Evolutionary conservation across 1,140 invertebrate genomes (phyloP).

Genomic region (Leptestheria dahalacensis): DNA sequence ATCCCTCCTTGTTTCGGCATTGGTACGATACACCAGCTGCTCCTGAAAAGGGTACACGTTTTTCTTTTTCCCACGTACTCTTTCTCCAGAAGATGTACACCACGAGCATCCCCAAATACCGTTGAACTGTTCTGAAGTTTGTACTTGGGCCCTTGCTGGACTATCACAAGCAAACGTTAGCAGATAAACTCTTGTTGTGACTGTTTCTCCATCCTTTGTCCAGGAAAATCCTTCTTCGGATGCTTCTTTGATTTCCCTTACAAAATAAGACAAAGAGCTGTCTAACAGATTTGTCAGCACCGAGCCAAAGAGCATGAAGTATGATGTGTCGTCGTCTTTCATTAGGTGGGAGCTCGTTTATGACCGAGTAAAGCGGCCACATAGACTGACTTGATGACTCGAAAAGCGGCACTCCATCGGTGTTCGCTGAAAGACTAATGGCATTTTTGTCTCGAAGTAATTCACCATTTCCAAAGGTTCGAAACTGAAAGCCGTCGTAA

Average conservation of each 20-base stretch:
- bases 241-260: background rate
- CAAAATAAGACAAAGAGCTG: background rate
- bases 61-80: background rate
- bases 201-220: background rate
- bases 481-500: background rate
- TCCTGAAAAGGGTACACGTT: background rate
- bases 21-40: background rate
- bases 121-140: conserved; percentile 2
- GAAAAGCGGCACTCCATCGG: background rate
- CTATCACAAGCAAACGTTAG: background rate
- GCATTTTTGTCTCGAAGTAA: background rate
- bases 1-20: background rate
- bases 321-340: background rate
- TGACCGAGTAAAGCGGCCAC: background rate
- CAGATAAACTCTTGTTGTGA: background rate
- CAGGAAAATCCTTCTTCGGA: background rate
- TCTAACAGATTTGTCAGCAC: background rate
- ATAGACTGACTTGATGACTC: background rate
- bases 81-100: background rate
- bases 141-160: background rate
- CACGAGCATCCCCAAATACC: background rate
- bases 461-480: background rate
- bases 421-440: background rate
- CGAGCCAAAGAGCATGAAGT: background rate
- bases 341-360: background rate